Conservation (phyloP, 2,888 invertebrate genomes). For the Plusia festucae region DNA sequence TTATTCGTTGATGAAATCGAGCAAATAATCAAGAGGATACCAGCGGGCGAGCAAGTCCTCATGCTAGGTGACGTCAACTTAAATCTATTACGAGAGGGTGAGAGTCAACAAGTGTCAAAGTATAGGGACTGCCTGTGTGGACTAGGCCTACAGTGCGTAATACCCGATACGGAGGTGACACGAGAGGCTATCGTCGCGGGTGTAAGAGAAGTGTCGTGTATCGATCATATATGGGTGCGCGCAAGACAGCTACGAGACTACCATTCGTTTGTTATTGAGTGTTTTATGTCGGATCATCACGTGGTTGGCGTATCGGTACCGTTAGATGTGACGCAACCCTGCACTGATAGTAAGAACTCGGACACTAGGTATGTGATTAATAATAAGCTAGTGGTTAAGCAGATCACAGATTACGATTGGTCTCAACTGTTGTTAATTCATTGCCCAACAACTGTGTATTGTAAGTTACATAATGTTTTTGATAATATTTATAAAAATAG, state of each 20-base stretch:
- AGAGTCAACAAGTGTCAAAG: not conserved
- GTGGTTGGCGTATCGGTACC: constrained; percentile 15
- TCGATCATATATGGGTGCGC: constrained; percentile 24
- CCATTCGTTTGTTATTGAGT: constrained; percentile 15
- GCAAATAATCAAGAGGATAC: constrained; percentile 9
- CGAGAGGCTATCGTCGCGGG: constrained; percentile 28
- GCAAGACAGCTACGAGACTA: constrained; percentile 8
- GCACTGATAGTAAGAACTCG: not conserved
- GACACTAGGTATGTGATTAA: constrained; percentile 23
- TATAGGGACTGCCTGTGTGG: constrained; percentile 19
- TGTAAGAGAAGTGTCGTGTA: constrained; percentile 18
- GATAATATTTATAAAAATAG: constrained; percentile 9
- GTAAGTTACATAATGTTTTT: constrained; percentile 11
- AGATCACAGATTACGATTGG: constrained; percentile 18
- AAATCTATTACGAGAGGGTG: constrained; percentile 10
- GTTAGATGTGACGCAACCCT: not conserved
- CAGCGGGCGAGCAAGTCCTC: constrained; percentile 10
- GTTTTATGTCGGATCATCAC: constrained; percentile 22
- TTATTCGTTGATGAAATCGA: constrained; percentile 12
- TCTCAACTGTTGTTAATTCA: constrained; percentile 15
- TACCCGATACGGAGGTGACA: constrained; percentile 20
- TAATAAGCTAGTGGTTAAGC: constrained; percentile 11
- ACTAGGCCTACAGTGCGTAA: constrained; percentile 20
- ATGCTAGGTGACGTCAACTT: constrained; percentile 15
- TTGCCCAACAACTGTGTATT: constrained; percentile 4